A percentile compares a stretch with the other conserved stretches of the same genome.
Evolutionary conservation across 1,140 invertebrate genomes (phyloP).

Genomic region (Drosophila sturtevanti): DNA sequence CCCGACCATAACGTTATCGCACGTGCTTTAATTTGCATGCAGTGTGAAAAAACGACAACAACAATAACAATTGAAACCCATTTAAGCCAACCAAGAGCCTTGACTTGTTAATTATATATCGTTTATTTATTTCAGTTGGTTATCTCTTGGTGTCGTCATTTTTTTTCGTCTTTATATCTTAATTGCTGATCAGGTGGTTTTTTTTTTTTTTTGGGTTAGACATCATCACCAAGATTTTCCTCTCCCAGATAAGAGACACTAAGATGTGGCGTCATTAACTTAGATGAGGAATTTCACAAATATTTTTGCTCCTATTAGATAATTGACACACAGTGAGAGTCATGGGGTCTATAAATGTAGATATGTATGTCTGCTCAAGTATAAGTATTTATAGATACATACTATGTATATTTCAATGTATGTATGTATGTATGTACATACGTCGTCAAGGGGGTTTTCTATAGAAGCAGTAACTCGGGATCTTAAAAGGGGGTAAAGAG

Average conservation of each 20-base stretch:
- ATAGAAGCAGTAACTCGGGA: background rate
- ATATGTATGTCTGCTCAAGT: background rate
- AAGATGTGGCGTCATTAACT: slow-evolving; percentile 42
- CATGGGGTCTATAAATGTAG: slow-evolving; percentile 24
- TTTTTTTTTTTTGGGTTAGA: slow-evolving; percentile 1
- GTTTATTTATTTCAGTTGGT: slow-evolving; percentile 43
- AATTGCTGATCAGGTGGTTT: slow-evolving; percentile 54
- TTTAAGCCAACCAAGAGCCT: slow-evolving; percentile 33
- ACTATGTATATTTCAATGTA: background rate
- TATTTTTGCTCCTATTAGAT: slow-evolving; percentile 31
- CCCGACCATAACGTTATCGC: slow-evolving; percentile 27
- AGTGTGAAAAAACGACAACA: slow-evolving; percentile 22
- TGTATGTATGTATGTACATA: background rate
- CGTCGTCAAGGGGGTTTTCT: slow-evolving; percentile 1
- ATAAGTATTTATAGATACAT: too few relatives aligned
- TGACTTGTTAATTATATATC: slow-evolving; percentile 39
- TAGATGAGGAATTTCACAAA: slow-evolving; percentile 38
- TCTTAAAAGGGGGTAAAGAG: background rate
- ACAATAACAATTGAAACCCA: slow-evolving; percentile 25
- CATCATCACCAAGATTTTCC: slow-evolving; percentile 14
- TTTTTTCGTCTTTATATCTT: slow-evolving; percentile 14
- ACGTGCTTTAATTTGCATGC: slow-evolving; percentile 35
- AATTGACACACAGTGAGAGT: slow-evolving; percentile 31
- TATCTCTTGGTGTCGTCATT: slow-evolving; percentile 55
- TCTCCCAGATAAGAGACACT: background rate